phyloP scores from a whole-genome alignment of 2,888 invertebrate genomes.

The Idaea straminata region DNA sequence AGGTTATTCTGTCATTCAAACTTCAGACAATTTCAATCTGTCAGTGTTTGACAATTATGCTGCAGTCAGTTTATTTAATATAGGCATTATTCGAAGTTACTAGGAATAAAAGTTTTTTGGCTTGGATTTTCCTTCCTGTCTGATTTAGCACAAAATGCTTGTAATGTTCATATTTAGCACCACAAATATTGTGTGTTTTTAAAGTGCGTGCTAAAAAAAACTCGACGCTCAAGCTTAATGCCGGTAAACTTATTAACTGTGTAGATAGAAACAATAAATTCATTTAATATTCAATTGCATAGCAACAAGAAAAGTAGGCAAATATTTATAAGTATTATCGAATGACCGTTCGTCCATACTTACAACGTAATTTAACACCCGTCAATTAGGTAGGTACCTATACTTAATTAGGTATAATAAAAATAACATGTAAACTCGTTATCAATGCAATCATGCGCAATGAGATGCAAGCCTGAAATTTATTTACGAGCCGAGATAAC shows the following conservation, averaged over 20 bases:
- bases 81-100: neutral
- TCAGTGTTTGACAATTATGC: neutral
- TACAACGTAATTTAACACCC: neutral
- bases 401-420: neutral
- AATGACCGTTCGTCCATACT: too few relatives aligned
- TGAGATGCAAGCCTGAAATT: conserved; percentile 11
- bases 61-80: neutral
- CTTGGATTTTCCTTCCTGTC: neutral
- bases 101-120: neutral
- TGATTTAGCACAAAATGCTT: too few relatives aligned
- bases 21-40: neutral
- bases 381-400: too few relatives aligned
- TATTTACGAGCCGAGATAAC: conserved; percentile 3
- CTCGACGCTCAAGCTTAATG: too few relatives aligned
- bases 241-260: too few relatives aligned
- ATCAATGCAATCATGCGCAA: conserved; percentile 18
- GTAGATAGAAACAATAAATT: neutral
- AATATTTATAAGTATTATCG: neutral
- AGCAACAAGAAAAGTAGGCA: neutral
- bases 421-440: conserved; percentile 6
- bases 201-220: too few relatives aligned
- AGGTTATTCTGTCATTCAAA: neutral
- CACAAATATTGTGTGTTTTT: too few relatives aligned
- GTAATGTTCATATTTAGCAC: too few relatives aligned
- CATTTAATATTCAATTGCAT: neutral